Evolutionary conservation across 2,888 invertebrate genomes (phyloP), one percentile per base, ranked within the genome.

Genomic region (Scrobipalpa costella): DNA sequence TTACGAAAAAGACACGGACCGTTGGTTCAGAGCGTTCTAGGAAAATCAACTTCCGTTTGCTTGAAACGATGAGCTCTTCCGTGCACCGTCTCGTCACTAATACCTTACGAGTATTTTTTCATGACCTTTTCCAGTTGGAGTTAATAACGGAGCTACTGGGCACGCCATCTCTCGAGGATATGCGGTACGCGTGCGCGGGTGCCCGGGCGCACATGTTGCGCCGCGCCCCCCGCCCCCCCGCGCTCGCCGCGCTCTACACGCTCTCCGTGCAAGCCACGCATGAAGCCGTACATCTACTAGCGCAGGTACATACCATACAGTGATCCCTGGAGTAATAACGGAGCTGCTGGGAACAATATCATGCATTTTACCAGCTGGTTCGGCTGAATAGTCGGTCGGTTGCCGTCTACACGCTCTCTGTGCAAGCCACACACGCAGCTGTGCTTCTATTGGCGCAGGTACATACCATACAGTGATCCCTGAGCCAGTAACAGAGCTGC

Each of bases 71-170:
- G 27, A 2, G 27, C 27, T 27, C 27, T 27, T 2, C 27, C 27
- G 5, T 3, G 27, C 27, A 27, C 27, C 27, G 2, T 27, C 27
- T 27, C 27, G 5, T 27, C 27, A 49, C 7, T 1, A 17, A 15
- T 7, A 19, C 8, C 8, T 11, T 19, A 50, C 1, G 17, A 27
- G 27, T 27, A 17, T 19, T 50, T 50, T 11, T 50, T 1, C 15
- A 17, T 50, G 5, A 9, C 6, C 44, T 7, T 8, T 55, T 86
- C 63, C 94, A 98, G 95, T 92, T 99, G 93, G 99, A 99, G 92
- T 92, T 99, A 80, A 99, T 99, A 81, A 98, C 99, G 62, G 99
- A 99, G 87, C 93, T 99, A 72, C 92, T 99, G 77, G 99, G 99
- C 72, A 99, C 99, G 62, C 99, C 99, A 49, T 95, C 96, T 65